Base-by-base conservation (phyloP, 2,797 vertebrate species). In the Chelidonichthys spinosus region DNA sequence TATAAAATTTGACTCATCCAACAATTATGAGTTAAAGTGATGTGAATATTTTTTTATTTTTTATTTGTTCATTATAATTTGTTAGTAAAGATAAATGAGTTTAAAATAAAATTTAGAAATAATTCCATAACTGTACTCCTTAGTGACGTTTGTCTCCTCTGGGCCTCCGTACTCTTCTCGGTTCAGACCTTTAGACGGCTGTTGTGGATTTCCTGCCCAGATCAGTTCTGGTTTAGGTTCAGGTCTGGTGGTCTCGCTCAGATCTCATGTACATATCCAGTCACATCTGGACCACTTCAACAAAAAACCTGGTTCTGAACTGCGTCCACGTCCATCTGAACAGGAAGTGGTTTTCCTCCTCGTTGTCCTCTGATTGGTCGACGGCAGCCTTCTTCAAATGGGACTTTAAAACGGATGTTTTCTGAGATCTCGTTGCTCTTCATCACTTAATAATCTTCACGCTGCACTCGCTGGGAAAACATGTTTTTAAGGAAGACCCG, bases 291-390 rank as follows among this genome's bases (percentile, higher is more conserved):
- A 54, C 44, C 59, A 5, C 65, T 25, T 46, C 49, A 46, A 1
- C 18, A 10, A 47, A 43, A 7, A 18, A 18, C 47, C 36, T 43
- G 37, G 7, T 35, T 39, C 67, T 18, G 11, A 18, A 40, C 59
- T 14, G 18, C 8, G 67, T 71, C 56, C 56, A 9, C 17, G 1
- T 60, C 52, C 8, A 47, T 69, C 54, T 62, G 64, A 52, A 64
- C 1, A 43, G 2, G 37, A 33, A 4, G 11, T 2, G 67, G 7
- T 50, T 35, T 62, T 3, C 15, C 35, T 56, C 46, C 15, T 63
- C 0, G 14, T 33, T 60, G 76, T 66, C 67, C 50, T 74, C 72
- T 79, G 70, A 79, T 82, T 75, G 82, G 67, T 77, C 14, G 55
- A 80, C 61, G 36, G 70, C 62, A 3, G 63, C 37, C 36, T 37